These are phyloP conservation scores for Drosophila nigrodunni DNA, from an alignment of 1,140 invertebrate genomes.

Conservation along the genomic window DNA sequence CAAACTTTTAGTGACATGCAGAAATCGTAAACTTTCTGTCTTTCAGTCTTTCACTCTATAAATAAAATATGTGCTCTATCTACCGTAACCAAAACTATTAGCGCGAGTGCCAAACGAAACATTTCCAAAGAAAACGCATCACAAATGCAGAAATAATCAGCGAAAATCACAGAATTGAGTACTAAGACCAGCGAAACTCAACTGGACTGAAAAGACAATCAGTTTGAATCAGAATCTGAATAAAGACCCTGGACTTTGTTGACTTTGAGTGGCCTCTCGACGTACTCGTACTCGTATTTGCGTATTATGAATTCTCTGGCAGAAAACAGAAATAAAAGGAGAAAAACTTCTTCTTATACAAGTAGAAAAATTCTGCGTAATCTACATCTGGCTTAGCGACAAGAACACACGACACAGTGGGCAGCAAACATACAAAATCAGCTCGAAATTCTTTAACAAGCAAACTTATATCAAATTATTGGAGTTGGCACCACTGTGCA, in stretches of 20 bases:
- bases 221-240: conserved; percentile 17
- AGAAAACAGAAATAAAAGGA: conserved; percentile 14
- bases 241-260: conserved; percentile 37
- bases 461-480: conserved; percentile 11
- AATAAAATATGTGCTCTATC: conserved; percentile 61
- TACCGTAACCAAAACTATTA: conserved; percentile 40
- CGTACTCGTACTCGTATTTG: conserved; percentile 43
- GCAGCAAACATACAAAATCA: conserved; percentile 4
- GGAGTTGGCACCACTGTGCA: conserved; percentile 4
- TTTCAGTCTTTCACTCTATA: conserved; percentile 40
- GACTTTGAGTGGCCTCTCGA: conserved; percentile 53
- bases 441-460: conserved; percentile 26
- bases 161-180: conserved; percentile 27
- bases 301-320: conserved; percentile 39
- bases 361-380: conserved; percentile 71
- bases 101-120: conserved; percentile 20
- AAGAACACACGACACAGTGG: conserved; percentile 34
- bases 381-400: conserved; percentile 66
- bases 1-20: conserved; percentile 31
- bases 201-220: conserved; percentile 38
- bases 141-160: conserved; percentile 81
- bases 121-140: conserved; percentile 63
- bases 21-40: conserved; percentile 33
- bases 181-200: conserved; percentile 4
- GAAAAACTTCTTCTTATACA: conserved; percentile 32